These are phyloP conservation scores for Camelus bactrianus DNA, from an alignment of 2,113 vertebrate species.

Conservation along the genomic window DNA sequence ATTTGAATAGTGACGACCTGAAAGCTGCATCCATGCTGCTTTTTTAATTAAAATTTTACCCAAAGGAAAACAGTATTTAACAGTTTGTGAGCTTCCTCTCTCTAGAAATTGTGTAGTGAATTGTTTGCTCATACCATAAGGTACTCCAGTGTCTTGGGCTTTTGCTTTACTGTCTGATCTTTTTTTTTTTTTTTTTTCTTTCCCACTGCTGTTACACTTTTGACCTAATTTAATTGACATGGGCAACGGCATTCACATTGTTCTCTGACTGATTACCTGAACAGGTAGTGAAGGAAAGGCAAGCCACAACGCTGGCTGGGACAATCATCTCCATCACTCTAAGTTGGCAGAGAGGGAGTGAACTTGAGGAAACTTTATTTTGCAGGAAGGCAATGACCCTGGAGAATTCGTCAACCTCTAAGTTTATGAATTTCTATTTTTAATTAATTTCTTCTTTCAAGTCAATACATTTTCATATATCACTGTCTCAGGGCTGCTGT, in stretches of 20 bases:
- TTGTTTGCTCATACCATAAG: slow-evolving; percentile 91
- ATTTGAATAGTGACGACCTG: slow-evolving; percentile 87
- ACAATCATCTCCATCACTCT: slow-evolving; percentile 68
- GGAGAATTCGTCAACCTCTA: slow-evolving; percentile 59
- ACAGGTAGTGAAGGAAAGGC: slow-evolving; percentile 77
- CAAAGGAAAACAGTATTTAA: slow-evolving; percentile 90
- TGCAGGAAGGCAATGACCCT: slow-evolving; percentile 61
- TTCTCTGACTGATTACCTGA: slow-evolving; percentile 84
- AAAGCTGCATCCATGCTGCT: slow-evolving; percentile 90
- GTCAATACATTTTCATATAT: slow-evolving; percentile 79
- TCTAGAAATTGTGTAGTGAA: slow-evolving; percentile 90
- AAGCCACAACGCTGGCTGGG: slow-evolving; percentile 62
- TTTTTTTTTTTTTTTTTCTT: slow-evolving; percentile 56
- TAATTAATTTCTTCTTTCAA: slow-evolving; percentile 82
- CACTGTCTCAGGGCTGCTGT: slow-evolving; percentile 64
- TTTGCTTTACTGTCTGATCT: slow-evolving; percentile 86
- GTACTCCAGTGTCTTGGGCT: slow-evolving; percentile 86
- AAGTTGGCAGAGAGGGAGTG: slow-evolving; percentile 50
- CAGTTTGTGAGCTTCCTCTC: slow-evolving; percentile 88
- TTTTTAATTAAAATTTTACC: slow-evolving; percentile 92
- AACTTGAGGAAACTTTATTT: slow-evolving; percentile 67
- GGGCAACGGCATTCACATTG: slow-evolving; percentile 76
- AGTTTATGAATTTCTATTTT: slow-evolving; percentile 78
- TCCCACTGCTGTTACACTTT: slow-evolving; percentile 85
- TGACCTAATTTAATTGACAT: slow-evolving; percentile 89